These are phyloP conservation scores for Gerris lacustris DNA, from an alignment of 2,888 invertebrate species.

Conservation along the genomic window DNA sequence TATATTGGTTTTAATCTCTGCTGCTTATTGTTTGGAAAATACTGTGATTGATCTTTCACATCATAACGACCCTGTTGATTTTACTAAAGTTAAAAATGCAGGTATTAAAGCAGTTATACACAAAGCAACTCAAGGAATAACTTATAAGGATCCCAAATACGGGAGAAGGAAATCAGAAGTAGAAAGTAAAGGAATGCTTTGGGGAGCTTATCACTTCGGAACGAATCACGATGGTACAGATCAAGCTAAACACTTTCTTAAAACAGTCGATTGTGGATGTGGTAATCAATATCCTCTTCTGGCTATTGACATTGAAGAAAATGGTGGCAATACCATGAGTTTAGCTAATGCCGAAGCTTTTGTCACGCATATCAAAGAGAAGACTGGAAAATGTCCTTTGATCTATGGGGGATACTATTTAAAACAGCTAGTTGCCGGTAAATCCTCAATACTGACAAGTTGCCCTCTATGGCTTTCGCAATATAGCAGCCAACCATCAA, in stretches of 20 bases:
- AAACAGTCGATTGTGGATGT: not conserved
- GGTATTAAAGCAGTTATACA: constrained; percentile 4
- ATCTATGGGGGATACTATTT: not conserved
- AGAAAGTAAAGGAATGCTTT: not conserved
- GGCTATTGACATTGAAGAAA: not conserved
- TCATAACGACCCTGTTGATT: not conserved
- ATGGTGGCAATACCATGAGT: not conserved
- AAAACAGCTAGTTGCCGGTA: not conserved
- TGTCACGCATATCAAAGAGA: not conserved
- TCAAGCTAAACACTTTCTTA: constrained; percentile 8
- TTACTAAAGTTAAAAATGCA: not conserved
- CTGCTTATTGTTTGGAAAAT: not conserved
- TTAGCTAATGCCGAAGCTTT: not conserved
- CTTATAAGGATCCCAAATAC: not conserved
- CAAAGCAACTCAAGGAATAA: constrained; percentile 2
- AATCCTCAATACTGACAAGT: not conserved
- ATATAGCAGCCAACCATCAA: not conserved
- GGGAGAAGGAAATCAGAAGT: not conserved
- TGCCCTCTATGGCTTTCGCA: not conserved
- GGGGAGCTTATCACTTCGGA: constrained; percentile 8
- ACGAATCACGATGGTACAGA: not conserved
- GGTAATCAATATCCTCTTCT: not conserved
- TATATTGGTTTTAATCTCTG: not conserved
- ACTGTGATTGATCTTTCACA: not conserved
- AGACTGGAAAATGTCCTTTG: constrained; percentile 2